Evolutionary conservation across 1,140 invertebrate genomes (phyloP), one percentile per base, ranked within the genome.

Genomic region (Chrysomallon squamiferum): DNA sequence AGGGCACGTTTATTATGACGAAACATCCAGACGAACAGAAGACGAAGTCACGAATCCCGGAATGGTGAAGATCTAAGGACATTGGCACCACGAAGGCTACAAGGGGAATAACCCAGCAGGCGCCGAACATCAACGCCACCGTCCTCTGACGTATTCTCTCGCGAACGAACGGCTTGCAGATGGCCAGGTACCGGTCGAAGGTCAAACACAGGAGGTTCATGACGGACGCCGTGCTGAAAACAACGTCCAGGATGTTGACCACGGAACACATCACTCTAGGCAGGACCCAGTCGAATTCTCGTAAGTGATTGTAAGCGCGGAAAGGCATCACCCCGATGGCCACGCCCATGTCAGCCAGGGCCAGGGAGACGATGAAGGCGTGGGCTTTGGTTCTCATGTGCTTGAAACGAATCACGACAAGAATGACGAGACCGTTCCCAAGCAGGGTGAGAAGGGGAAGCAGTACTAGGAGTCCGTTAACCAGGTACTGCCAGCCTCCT

Each of bases 221-320:
- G 75, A 99, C 98, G 66, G 95, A 97, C 35, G 96, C 95, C 50
- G 96, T 98, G 73, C 92, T 96, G 86, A 95, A 97, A 93, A 97
- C 96, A 76, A 98, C 95, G 87, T 99, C 96, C 85, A 97, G 96
- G 41, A 95, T 95, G 67, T 97, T 93, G 95, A 95, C 98, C 30
- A 94, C 95, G 87, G 97, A 94, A 88, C 96, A 99, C 87, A 97
- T 96, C 79, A 93, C 90, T 65, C 92, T 90, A 27, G 95, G 95
- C 81, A 98, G 98, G 74, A 95, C 90, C 96, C 96, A 98, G 35
- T 91, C 5, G 84, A 96, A 95, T 4, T 82, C 62, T 6, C 85
- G 59, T 66, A 86, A 82, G 64, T 85, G 84, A 7, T 59, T 20
- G 9, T 69, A 76, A 13, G 85, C 77, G 4, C 84, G 84, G 59